phyloP scores from a whole-genome alignment of 1,140 invertebrate species.

The Piezodorus guildinii region DNA sequence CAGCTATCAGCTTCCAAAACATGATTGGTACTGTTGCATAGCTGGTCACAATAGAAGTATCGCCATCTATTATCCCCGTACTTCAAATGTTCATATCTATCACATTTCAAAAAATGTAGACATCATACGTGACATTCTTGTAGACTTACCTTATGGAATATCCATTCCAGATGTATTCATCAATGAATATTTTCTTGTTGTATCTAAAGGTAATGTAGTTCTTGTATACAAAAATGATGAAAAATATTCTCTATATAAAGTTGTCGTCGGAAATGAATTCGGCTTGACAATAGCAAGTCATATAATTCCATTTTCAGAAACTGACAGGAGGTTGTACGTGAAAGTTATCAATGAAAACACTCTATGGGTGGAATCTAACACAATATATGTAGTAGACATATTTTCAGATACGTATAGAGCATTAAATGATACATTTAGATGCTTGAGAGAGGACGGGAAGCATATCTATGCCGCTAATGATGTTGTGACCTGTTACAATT shows the following conservation, averaged over 20 bases:
- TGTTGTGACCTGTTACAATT: not conserved
- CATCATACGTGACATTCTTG: not conserved
- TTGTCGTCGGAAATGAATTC: not conserved
- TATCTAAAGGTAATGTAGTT: not conserved
- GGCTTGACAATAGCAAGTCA: not conserved
- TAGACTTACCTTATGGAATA: not conserved
- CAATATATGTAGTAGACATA: not conserved
- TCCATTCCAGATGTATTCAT: slow-evolving; percentile 3
- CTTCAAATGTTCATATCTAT: not conserved
- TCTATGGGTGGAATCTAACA: not conserved
- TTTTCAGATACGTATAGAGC: not conserved
- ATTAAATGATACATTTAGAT: not conserved
- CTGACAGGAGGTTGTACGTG: not conserved
- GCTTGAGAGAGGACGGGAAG: not conserved
- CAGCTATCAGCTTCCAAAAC: not conserved
- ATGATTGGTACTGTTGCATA: slow-evolving; percentile 8
- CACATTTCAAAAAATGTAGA: not conserved
- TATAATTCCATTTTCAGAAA: not conserved
- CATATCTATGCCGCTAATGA: not conserved
- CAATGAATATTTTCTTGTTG: not conserved
- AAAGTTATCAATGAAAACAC: not conserved
- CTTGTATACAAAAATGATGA: not conserved
- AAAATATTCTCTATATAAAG: not conserved
- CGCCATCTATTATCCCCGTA: not conserved
- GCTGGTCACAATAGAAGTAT: not conserved